Evolutionary conservation across 2,888 invertebrate genomes (phyloP).

Genomic region (Synanthedon myopaeformis): DNA sequence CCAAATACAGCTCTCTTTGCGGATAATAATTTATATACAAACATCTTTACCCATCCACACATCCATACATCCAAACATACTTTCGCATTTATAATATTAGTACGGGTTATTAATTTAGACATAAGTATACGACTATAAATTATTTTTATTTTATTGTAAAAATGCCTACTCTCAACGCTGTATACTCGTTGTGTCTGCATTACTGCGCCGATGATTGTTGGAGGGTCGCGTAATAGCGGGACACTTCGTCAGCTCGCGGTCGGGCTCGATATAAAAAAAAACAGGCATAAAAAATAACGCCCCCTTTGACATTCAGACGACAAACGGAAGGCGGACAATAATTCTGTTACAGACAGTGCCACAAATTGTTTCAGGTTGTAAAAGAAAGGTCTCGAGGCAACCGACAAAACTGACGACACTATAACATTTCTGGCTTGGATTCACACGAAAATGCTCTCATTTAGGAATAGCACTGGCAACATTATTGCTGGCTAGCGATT

Average conservation of each 20-base stretch:
- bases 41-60: too few species aligned
- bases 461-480: too few species aligned
- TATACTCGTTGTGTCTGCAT: background rate
- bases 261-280: background rate
- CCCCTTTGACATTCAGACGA: slow-evolving; percentile 9
- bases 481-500: too few species aligned
- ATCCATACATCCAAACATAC: too few species aligned
- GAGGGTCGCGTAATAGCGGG: slow-evolving; percentile 1
- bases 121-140: too few species aligned
- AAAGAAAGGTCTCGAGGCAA: background rate
- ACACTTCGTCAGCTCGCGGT: background rate
- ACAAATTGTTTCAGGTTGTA: background rate
- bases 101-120: too few species aligned
- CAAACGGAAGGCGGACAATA: background rate
- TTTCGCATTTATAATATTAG: too few species aligned
- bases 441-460: too few species aligned
- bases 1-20: too few species aligned
- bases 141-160: too few species aligned
- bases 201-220: slow-evolving; percentile 1
- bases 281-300: slow-evolving; percentile 5
- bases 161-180: background rate
- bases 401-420: background rate
- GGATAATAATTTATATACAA: too few species aligned
- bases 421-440: background rate
- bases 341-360: background rate